Evolutionary conservation across 2,888 invertebrate genomes (phyloP), one percentile per base, ranked within the genome.

Genomic region (Nyleta sp.): DNA sequence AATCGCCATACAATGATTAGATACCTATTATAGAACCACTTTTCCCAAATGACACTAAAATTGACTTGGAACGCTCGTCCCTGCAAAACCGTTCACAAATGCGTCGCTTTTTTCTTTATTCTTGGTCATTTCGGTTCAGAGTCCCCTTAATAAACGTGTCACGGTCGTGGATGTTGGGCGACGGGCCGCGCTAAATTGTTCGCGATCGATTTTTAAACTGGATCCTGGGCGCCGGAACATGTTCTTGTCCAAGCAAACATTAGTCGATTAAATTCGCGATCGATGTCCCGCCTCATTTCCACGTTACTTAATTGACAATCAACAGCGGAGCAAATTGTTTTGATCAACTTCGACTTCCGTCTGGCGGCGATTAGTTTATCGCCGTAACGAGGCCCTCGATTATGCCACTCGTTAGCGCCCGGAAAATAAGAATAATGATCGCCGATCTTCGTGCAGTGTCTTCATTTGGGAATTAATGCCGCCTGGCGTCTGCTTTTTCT

Each of bases 301-400:
- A 81, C 72, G 57, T 22, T 68, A 81, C 81, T 84, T 87, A 85
- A 87, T 87, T 86, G 87, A 87, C 87, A 87, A 87, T 87, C 85
- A 87, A 80, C 83, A 81, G 81, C 64, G 76, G 75, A 50, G 84
- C 82, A 85, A 87, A 87, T 87, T 87, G 87, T 87, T 85, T 84
- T 84, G 87, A 87, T 87, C 85, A 84, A 87, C 86, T 86, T 79
- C 75, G 77, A 83, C 83, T 84, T 86, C 85, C 85, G 85, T 70
- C 78, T 62, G 64, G 64, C 68, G 60, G 20, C 59, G 65, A 77
- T 77, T 74, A 50, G 77, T 70, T 80, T 73, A 70, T 70, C 80
- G 38, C 10, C 40, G 59, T 65, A 79, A 78, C 70, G 62, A 78
- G 67, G 59, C 40, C 52, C 73, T 77, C 52, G 73, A 76, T 80